Evolutionary conservation across 2,797 vertebrate species (phyloP).

Genomic region (Karalla daura): DNA sequence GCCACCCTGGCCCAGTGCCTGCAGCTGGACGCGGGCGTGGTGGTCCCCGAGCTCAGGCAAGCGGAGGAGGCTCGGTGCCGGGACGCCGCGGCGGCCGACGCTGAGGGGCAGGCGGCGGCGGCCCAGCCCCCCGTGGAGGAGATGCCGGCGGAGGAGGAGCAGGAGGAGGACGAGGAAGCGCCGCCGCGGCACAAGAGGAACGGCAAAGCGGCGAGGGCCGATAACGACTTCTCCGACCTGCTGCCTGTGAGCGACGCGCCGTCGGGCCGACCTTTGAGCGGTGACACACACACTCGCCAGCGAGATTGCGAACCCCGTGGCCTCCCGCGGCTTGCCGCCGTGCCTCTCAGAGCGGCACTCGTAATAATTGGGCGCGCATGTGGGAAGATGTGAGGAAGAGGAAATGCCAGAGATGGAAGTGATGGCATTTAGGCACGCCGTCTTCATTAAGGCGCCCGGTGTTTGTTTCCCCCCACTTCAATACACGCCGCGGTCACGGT

Average conservation of each 20-base stretch:
- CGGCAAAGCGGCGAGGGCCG: conserved; percentile 71
- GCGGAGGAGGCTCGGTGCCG: conserved; percentile 79
- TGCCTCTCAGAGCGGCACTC: too few relatives aligned
- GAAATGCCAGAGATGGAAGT: too few relatives aligned
- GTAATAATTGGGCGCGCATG: too few relatives aligned
- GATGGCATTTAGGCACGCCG: too few relatives aligned
- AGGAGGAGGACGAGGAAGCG: conserved; percentile 81
- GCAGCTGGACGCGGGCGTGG: conserved; percentile 83
- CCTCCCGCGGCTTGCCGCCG: too few relatives aligned
- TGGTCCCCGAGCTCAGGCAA: conserved; percentile 85
- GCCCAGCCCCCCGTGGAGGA: conserved; percentile 52
- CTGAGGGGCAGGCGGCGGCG: conserved; percentile 38
- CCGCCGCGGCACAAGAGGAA: conserved; percentile 78
- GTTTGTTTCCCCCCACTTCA: too few relatives aligned
- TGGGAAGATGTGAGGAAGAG: too few relatives aligned
- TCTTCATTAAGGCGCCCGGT: too few relatives aligned
- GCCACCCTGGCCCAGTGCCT: conserved; percentile 88
- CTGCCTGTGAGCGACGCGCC: conserved; percentile 87
- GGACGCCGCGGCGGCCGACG: conserved; percentile 39
- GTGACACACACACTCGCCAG: neutral
- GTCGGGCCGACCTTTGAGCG: conserved; percentile 11
- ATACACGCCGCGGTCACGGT: too few relatives aligned
- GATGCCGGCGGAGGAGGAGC: conserved; percentile 79
- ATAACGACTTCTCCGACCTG: conserved; percentile 89
- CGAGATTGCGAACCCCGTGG: conserved; percentile 1